These are phyloP conservation scores for Trichogramma evanescens DNA, from an alignment of 2,888 invertebrate genomes.

Conservation along the genomic window DNA sequence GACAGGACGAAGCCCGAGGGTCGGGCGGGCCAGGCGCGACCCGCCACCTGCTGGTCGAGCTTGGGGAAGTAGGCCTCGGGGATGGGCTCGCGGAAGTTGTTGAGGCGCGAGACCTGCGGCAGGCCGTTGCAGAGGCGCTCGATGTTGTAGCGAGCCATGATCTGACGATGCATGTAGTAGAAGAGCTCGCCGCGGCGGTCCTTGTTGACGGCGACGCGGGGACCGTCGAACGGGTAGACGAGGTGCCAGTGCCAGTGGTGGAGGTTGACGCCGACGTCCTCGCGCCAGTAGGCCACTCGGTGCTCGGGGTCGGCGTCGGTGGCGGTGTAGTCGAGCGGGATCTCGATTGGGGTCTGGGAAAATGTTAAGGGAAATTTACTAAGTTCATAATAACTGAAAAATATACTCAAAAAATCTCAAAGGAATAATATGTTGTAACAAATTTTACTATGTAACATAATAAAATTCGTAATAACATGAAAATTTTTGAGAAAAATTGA, in stretches of 20 bases:
- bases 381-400: too few relatives aligned
- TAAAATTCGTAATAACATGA: too few relatives aligned
- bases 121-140: constrained; percentile 70
- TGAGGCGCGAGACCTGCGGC: constrained; percentile 56
- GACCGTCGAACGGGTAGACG: constrained; percentile 72
- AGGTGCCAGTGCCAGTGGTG: constrained; percentile 92
- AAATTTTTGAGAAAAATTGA: too few relatives aligned
- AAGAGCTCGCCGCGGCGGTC: constrained; percentile 73
- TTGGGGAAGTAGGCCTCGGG: constrained; percentile 78
- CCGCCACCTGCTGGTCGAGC: constrained; percentile 69
- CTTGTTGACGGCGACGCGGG: constrained; percentile 61
- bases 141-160: constrained; percentile 63
- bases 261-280: constrained; percentile 77
- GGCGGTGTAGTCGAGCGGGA: constrained; percentile 70
- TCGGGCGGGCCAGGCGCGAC: constrained; percentile 69
- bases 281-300: constrained; percentile 75
- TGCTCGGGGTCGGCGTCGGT: constrained; percentile 70
- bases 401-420: too few relatives aligned
- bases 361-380: too few relatives aligned
- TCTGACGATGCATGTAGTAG: constrained; percentile 74
- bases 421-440: too few relatives aligned
- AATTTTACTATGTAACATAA: too few relatives aligned
- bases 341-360: constrained; percentile 58
- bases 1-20: constrained; percentile 52
- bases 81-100: constrained; percentile 64